Evolutionary conservation across 2,797 vertebrate species (phyloP).

Genomic region (Syndactyla subalaris): DNA sequence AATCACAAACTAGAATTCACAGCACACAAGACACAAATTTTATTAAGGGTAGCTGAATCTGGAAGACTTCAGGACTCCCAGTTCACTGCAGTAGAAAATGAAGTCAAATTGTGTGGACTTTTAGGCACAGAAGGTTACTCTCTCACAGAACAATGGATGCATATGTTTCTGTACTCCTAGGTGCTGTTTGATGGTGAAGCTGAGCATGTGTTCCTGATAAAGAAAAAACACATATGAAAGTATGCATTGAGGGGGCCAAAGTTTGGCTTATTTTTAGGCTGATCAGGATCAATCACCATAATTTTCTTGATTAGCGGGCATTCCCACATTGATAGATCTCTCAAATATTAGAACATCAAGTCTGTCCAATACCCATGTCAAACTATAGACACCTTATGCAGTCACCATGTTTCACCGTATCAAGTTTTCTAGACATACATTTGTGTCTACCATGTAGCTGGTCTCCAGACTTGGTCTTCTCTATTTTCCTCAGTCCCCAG

Average conservation of each 20-base stretch:
- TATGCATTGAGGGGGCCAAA: rapidly evolving
- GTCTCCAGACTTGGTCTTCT: not conserved
- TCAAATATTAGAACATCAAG: not conserved
- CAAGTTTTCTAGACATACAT: not conserved
- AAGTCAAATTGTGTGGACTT: not conserved
- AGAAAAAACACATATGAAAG: not conserved
- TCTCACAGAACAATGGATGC: not conserved
- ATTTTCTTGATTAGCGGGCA: not conserved
- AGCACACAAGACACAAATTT: not conserved
- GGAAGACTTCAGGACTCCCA: not conserved
- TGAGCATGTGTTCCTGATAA: not conserved
- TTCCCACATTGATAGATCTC: not conserved
- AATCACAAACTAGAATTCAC: not conserved
- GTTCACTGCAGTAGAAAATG: not conserved
- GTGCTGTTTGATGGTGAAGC: not conserved
- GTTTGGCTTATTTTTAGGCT: not conserved
- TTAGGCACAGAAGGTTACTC: not conserved
- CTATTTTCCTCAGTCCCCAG: not conserved
- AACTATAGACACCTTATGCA: not conserved
- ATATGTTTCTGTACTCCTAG: not conserved
- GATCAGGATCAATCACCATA: not conserved
- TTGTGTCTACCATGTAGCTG: not conserved
- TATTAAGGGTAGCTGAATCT: not conserved
- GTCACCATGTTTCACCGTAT: not conserved
- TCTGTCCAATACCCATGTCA: not conserved